Conservation (phyloP, 1,140 invertebrate genomes). For the Drosophila fuyamai region DNA sequence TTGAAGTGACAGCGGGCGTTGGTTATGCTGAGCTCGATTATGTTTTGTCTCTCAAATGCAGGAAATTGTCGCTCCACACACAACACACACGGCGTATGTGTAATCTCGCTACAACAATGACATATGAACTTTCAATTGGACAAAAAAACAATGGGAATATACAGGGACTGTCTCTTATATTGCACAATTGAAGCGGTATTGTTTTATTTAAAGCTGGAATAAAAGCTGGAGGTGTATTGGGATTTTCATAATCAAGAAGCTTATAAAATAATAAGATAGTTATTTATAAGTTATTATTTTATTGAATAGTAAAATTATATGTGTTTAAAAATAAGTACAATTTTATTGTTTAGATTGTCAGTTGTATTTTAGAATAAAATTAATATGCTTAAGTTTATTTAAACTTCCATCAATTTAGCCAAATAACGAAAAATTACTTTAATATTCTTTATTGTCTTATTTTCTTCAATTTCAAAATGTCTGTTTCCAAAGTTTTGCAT, state of each 20-base stretch:
- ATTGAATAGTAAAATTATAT: too few relatives aligned
- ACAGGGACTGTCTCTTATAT: slow-evolving; percentile 10
- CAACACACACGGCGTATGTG: slow-evolving; percentile 62
- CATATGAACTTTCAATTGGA: slow-evolving; percentile 58
- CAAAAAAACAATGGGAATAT: slow-evolving; percentile 21
- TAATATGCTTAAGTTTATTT: too few relatives aligned
- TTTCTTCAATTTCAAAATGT: too few relatives aligned
- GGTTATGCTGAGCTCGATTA: slow-evolving; percentile 17
- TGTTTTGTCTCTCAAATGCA: slow-evolving; percentile 37
- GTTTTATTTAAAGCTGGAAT: slow-evolving; percentile 7
- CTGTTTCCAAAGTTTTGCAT: neutral
- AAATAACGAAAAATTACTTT: too few relatives aligned
- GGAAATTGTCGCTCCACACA: slow-evolving; percentile 47
- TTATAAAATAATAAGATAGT: too few relatives aligned
- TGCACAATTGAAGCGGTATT: slow-evolving; percentile 24
- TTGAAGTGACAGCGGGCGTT: slow-evolving; percentile 77
- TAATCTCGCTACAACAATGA: slow-evolving; percentile 52
- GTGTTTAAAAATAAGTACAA: too few relatives aligned
- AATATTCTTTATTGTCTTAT: too few relatives aligned
- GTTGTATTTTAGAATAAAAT: too few relatives aligned
- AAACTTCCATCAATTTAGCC: too few relatives aligned
- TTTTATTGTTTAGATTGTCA: too few relatives aligned
- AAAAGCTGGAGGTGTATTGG: neutral
- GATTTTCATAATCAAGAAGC: too few relatives aligned
- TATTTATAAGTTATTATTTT: too few relatives aligned